Evolutionary conservation across 2,888 invertebrate genomes (phyloP).

Genomic region (Cybosia mesomella): DNA sequence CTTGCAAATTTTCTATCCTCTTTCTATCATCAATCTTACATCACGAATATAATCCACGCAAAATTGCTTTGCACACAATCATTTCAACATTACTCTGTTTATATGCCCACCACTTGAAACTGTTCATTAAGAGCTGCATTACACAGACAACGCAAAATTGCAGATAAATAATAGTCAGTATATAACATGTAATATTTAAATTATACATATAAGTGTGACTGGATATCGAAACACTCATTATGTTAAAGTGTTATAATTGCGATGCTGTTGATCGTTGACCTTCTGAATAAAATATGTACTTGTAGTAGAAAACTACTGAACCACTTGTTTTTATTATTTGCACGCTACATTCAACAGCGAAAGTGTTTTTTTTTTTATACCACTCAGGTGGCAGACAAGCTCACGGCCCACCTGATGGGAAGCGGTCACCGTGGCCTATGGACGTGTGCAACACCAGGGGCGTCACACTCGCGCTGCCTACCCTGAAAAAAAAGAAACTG

Average conservation of each 20-base stretch:
- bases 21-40: background rate
- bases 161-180: constrained; percentile 28
- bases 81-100: too few relatives aligned
- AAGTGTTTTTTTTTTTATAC: too few relatives aligned
- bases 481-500: too few relatives aligned
- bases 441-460: too few relatives aligned
- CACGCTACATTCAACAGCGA: too few relatives aligned
- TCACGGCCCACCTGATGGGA: too few relatives aligned
- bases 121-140: constrained; percentile 22
- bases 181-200: constrained; percentile 38
- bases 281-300: constrained; percentile 25
- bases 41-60: constrained; percentile 1
- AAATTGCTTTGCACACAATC: background rate
- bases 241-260: constrained; percentile 36
- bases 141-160: constrained; percentile 23
- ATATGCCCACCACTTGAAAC: background rate
- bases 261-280: constrained; percentile 22
- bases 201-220: constrained; percentile 26
- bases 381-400: too few relatives aligned
- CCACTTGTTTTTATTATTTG: too few relatives aligned
- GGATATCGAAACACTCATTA: constrained; percentile 13
- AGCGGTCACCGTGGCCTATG: too few relatives aligned
- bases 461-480: too few relatives aligned
- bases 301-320: background rate
- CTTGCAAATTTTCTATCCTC: background rate